A percentile compares a stretch with the other conserved stretches of the same genome.
Conservation (phyloP, 2,113 vertebrate species). For the Romanogobio albipinnatus region DNA sequence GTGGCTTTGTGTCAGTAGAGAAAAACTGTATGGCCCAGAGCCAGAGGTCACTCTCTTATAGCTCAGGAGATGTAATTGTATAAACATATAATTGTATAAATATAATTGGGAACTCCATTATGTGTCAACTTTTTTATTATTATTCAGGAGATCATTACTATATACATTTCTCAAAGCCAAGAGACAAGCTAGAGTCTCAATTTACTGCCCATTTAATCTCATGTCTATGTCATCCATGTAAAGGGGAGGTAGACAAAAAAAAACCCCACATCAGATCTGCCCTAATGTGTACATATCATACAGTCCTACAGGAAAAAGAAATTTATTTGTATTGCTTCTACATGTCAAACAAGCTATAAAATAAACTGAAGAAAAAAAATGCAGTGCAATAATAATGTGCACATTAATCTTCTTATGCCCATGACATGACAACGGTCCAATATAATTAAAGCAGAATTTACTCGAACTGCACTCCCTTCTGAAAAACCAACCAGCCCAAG, state of each 20-base stretch:
- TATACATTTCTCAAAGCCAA: background rate
- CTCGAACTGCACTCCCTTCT: background rate
- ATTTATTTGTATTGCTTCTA: too few species aligned
- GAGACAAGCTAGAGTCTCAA: background rate
- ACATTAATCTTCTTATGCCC: background rate
- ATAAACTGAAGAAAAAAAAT: too few species aligned
- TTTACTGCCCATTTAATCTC: too few species aligned
- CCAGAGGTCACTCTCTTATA: background rate
- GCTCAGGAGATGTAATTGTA: background rate
- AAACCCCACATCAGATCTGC: background rate
- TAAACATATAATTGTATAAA: background rate
- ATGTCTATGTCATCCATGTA: background rate
- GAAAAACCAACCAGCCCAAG: background rate
- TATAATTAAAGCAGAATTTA: background rate
- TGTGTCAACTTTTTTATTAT: background rate
- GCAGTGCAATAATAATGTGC: too few species aligned
- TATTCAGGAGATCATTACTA: background rate
- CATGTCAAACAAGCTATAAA: too few species aligned
- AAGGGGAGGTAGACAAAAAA: background rate
- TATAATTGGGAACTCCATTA: background rate
- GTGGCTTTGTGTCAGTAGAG: constrained; percentile 1
- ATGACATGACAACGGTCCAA: background rate
- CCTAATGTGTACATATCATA: too few species aligned
- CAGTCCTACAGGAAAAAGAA: too few species aligned
- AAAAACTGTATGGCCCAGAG: background rate